Conservation (phyloP, 2,797 vertebrate species). For the Trichosurus vulpecula region DNA sequence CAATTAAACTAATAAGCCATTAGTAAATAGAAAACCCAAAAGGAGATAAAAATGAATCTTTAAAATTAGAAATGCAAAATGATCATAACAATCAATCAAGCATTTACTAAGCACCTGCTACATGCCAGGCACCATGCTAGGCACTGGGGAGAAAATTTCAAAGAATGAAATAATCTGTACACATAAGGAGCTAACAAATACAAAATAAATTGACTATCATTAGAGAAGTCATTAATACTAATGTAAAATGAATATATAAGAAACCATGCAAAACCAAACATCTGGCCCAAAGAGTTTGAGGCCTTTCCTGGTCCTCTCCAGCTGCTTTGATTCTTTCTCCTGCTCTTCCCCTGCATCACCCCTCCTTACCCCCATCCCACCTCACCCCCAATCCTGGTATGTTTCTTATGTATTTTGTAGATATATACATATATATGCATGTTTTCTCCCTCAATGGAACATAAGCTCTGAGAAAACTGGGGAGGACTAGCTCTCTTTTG, state of each 20-base stretch:
- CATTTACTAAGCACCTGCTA: not conserved
- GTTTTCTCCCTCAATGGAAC: not conserved
- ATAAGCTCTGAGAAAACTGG: not conserved
- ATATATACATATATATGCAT: not conserved
- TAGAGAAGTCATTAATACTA: slow-evolving; percentile 1
- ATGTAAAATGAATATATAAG: not conserved
- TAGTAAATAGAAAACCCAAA: not conserved
- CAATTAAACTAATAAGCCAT: not conserved
- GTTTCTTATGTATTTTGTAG: not conserved
- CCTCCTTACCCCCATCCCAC: not conserved
- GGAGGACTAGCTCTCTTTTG: not conserved
- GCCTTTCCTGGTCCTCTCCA: not conserved
- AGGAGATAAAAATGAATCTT: not conserved
- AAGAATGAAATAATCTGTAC: not conserved
- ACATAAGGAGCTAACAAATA: not conserved
- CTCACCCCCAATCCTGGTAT: not conserved
- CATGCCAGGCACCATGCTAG: not conserved
- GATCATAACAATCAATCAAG: not conserved
- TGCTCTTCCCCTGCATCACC: not conserved
- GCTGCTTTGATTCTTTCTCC: not conserved
- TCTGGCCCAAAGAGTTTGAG: not conserved
- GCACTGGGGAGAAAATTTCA: not conserved
- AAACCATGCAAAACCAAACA: not conserved
- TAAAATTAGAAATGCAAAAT: slow-evolving; percentile 2
- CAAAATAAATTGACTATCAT: not conserved